Base-by-base conservation (phyloP, 1,140 invertebrate species). In the Neoseiulus cucumeris region DNA sequence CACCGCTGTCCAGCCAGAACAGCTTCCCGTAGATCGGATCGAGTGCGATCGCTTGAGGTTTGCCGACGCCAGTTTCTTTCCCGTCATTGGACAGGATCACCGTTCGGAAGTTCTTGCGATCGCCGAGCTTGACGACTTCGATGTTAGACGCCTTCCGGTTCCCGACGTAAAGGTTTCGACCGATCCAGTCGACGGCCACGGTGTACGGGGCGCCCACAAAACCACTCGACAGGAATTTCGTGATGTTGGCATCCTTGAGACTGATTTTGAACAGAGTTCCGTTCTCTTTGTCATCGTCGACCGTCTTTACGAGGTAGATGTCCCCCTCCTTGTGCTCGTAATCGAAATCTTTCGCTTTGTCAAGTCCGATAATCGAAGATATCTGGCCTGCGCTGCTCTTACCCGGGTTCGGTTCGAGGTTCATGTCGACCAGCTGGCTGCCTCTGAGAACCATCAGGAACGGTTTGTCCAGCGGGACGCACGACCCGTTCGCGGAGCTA, bases 1-100 rank as follows among this genome's bases (percentile, higher is more conserved):
- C 89, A 6, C 94, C 95, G 69, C 90, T 87, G 73, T 98, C 95
- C 1, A 93, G 82, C 93, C 94, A 98, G 76, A 91, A 96, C 7
- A 96, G 75, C 78, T 86, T 86, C 79, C 91, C 95, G 70, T 89
- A 86, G 2, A 82, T 81, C 0, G 94, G 92, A 79, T 98, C 91
- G 1, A 98, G 77, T 66, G 84, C 88, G 55, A 98, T 83, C 0
- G 87, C 82, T 70, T 84, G 86, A 0, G 94, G 94, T 71, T 84
- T 84, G 0, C 89, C 86, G 9, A 97, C 89, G 0, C 90, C 91
- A 0, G 81, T 83, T 64, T 80, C 82, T 65, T 84, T 89, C 0
- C 93, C 92, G 72, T 91, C 86, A 73, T 97, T 97, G 0, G 86
- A 85, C 20, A 98, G 75, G 25, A 98, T 83, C 2, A 95, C 85